Evolutionary conservation across 2,113 vertebrate species (phyloP), one percentile per base, ranked within the genome.

Genomic region (Mirza zaza): DNA sequence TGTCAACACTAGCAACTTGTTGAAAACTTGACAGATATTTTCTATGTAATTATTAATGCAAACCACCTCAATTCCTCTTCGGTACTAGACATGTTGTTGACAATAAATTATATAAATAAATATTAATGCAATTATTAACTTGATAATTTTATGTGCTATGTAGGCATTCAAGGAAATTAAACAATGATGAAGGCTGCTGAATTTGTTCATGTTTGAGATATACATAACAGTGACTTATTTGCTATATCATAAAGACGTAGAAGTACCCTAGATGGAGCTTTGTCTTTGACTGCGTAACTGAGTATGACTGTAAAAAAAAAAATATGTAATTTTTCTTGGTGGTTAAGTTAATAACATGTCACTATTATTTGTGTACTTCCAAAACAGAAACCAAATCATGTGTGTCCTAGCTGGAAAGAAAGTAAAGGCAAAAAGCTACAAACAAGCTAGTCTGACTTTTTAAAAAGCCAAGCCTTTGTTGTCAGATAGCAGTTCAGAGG

Each of bases 321-420:
- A 42, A 76, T 65, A 14, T 36, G 61, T 92, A 92, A 80, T 79
- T 97, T 97, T 95, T 98, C 92, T 75, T 92, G 59, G 85, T 91
- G 68, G 93, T 86, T 91, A 95, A 97, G 87, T 94, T 95, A 98
- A 97, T 98, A 97, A 98, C 63, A 82, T 98, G 97, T 97, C 98
- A 96, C 79, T 85, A n/a, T 80, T 97, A 98, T 98, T 98, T 98
- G 71, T 97, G 71, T 45, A 39, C 71, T 88, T 94, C 88, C 90
- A 57, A 92, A 92, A 75, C 59, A 87, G 80, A 97, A 96, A 87
- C 76, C 80, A 88, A 98, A 97, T 95, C 97, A 79, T 76, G 36
- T 91, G 34, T 81, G 93, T 89, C 96, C 82, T 97, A 42, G 29
- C n/a, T 94, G 80, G 93, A 96, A 98, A 90, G 63, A 97, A 70